Evolutionary conservation across 2,797 vertebrate genomes (phyloP).

Genomic region (Eupleurogrammus muticus): DNA sequence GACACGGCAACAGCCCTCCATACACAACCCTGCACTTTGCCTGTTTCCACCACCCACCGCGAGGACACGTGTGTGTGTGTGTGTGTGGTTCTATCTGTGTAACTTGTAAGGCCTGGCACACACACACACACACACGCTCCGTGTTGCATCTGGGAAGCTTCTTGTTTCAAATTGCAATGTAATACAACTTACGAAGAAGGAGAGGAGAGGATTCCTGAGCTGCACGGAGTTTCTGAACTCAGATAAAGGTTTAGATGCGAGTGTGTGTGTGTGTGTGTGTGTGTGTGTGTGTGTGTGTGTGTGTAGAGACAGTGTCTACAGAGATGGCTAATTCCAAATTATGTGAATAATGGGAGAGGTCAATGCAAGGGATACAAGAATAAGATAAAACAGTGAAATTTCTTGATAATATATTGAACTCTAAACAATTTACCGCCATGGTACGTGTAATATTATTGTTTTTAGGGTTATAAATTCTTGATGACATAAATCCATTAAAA

Average conservation of each 20-base stretch:
- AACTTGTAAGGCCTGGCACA: constrained; percentile 51
- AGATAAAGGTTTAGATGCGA: constrained; percentile 43
- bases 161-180: constrained; percentile 62
- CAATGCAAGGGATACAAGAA: too few relatives aligned
- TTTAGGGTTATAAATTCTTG: background rate
- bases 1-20: constrained; percentile 4
- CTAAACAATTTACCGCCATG: background rate
- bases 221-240: constrained; percentile 55
- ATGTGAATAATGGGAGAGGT: too few relatives aligned
- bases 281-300: background rate
- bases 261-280: background rate
- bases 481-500: constrained; percentile 3
- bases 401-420: background rate
- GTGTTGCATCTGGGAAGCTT: constrained; percentile 47
- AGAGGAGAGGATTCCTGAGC: constrained; percentile 33
- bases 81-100: constrained; percentile 22
- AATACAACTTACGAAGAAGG: constrained; percentile 56
- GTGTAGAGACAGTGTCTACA: background rate
- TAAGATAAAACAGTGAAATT: background rate
- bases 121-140: constrained; percentile 59
- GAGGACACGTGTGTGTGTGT: constrained; percentile 3
- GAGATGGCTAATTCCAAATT: background rate
- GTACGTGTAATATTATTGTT: background rate
- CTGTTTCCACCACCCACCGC: background rate
- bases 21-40: constrained; percentile 8